Conservation (phyloP, 2,113 vertebrate genomes). For the Crotalus helleri region DNA sequence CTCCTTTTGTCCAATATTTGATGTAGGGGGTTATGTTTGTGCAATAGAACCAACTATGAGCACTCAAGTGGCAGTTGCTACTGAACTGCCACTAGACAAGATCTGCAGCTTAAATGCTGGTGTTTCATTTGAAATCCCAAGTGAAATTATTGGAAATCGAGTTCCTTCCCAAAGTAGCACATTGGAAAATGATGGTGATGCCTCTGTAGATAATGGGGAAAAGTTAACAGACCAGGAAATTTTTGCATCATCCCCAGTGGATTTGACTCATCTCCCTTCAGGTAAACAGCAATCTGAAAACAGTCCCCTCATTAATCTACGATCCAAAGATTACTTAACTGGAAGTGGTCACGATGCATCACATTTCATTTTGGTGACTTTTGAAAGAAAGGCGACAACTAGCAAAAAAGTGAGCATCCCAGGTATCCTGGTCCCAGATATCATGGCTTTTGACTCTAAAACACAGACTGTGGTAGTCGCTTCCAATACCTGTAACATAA, state of each 20-base stretch:
- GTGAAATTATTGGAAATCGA: constrained; percentile 24
- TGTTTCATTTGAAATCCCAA: constrained; percentile 71
- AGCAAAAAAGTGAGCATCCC: constrained; percentile 88
- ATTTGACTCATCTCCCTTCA: constrained; percentile 83
- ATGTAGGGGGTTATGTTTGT: constrained; percentile 82
- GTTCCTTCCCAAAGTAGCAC: constrained; percentile 57
- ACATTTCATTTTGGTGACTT: constrained; percentile 87
- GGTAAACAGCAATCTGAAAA: constrained; percentile 73
- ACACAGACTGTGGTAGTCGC: constrained; percentile 83
- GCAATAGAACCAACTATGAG: constrained; percentile 77
- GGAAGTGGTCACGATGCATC: constrained; percentile 89
- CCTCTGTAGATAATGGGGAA: constrained; percentile 61
- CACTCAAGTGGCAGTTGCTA: constrained; percentile 82
- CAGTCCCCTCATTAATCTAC: constrained; percentile 80
- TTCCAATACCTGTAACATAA: constrained; percentile 84
- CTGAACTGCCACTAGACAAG: constrained; percentile 89
- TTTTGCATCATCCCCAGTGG: constrained; percentile 66
- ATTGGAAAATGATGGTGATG: constrained; percentile 61
- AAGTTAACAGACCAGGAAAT: constrained; percentile 69
- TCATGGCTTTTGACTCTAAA: constrained; percentile 82
- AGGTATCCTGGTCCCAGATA: constrained; percentile 91
- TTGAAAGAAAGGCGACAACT: constrained; percentile 82
- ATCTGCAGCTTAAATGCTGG: constrained; percentile 86
- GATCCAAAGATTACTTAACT: constrained; percentile 77
- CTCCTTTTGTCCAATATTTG: constrained; percentile 83